Base-by-base conservation (phyloP, 2,797 vertebrate species). In the Propithecus deckenii region DNA sequence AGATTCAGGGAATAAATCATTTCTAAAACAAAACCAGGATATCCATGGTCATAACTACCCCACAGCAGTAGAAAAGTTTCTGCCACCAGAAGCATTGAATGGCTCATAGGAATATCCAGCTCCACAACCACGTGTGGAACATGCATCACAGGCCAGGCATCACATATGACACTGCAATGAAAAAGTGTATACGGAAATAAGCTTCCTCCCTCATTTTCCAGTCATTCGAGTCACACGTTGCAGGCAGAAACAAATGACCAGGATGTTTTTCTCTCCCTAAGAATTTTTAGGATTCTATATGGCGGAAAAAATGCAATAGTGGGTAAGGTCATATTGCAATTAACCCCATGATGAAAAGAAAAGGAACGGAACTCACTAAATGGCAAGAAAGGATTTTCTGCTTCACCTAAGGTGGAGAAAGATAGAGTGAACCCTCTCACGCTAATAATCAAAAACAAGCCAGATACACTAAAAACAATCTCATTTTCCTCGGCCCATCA, bases 101-200 rank as follows among this genome's bases (percentile, higher is more conserved):
- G 4, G 30, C 23, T 61, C n/a, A 12, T 4, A 3, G 0, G 46
- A 55, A 55, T 14, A 22, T 4, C 43, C 57, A 14, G 46, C 12
- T n/a, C 9, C 13, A 25, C 6, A 74, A 1, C 9, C 1, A 1
- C 13, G n/a, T 41, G 28, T 20, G 18, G 12, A 14, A 18, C 41
- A 9, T 9, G 17, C 41, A 18, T 55, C 14, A 2, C 3, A 10
- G 0, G 0, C 3, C 20, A 72, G 43, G 17, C 1, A 23, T 22
- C 43, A 0, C 50, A 9, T 0, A 22, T 74, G 46, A n/a, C 12
- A 10, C 2, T 14, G 30, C 14, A 48, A 13, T 28, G 48, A 30
- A 69, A 20, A 55, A 14, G 10, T 28, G 1, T 43, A 9, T 4
- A 23, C 10, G 8, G 4, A n/a, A 43, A 80, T 65, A 43, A 46